A percentile compares a stretch with the other conserved stretches of the same genome.
These are phyloP conservation scores for Uria lomvia DNA, from an alignment of 2,113 vertebrate genomes.

Conservation along the genomic window DNA sequence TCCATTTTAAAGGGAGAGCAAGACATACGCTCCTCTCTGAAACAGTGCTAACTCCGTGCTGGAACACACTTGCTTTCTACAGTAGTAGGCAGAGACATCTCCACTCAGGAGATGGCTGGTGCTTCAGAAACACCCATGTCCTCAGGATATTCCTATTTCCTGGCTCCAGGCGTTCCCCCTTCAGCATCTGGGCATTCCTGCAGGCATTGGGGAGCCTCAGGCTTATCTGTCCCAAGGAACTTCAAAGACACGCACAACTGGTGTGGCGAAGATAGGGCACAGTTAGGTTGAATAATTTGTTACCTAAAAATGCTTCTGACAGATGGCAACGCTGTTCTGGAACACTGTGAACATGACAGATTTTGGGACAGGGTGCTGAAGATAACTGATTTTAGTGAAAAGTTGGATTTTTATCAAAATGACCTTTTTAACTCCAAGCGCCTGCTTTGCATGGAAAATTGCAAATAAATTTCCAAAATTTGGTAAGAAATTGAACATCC, in stretches of 20 bases:
- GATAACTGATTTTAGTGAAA: conserved; percentile 47
- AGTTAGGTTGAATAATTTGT: conserved; percentile 39
- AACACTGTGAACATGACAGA: conserved; percentile 48
- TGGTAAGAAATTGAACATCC: background rate
- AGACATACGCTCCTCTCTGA: background rate
- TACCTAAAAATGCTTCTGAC: conserved; percentile 54
- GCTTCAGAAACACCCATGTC: background rate
- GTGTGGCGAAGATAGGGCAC: background rate
- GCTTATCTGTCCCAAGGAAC: background rate
- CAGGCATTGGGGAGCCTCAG: background rate
- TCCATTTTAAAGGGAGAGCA: conserved; percentile 35
- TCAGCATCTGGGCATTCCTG: background rate
- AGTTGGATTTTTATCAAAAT: conserved; percentile 46
- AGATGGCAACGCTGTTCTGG: conserved; percentile 31
- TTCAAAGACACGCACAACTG: background rate
- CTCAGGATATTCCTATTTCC: background rate
- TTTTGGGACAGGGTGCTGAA: conserved; percentile 49
- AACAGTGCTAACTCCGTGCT: background rate
- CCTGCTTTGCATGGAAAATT: conserved; percentile 27
- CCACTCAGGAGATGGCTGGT: background rate
- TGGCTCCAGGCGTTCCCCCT: background rate
- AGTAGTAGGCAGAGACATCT: background rate
- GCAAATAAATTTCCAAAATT: background rate
- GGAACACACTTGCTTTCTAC: background rate
- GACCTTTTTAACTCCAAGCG: conserved; percentile 19